Percentiles rank a stretch among this genome's conserved stretches.
Conservation (phyloP, 2,113 vertebrate genomes). For the Benthochromis sp. region DNA sequence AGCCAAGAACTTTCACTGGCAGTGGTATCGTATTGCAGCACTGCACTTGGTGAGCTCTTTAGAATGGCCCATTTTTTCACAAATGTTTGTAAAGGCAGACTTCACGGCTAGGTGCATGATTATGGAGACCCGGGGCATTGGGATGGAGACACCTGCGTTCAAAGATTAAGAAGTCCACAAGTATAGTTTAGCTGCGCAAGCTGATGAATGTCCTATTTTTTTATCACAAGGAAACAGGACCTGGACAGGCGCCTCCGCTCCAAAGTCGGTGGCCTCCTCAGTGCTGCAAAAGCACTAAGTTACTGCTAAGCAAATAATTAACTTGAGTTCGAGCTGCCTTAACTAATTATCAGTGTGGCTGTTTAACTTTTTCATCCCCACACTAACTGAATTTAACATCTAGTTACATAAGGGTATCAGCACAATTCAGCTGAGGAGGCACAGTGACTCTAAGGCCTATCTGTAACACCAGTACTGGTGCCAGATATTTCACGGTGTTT, state of each 20-base stretch:
- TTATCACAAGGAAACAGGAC: not conserved
- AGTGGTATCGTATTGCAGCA: not conserved
- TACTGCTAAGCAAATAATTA: not conserved
- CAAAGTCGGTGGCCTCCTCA: not conserved
- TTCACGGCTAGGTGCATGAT: not conserved
- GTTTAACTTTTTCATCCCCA: not conserved
- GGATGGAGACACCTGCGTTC: not conserved
- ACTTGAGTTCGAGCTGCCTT: not conserved
- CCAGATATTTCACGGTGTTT: not conserved
- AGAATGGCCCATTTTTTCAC: not conserved
- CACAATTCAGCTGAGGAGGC: not conserved
- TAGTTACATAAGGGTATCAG: not conserved
- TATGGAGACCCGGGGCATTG: not conserved
- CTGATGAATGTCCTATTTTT: not conserved
- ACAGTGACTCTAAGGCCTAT: not conserved
- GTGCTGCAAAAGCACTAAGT: not conserved
- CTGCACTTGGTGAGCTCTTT: not conserved
- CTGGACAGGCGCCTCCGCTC: not conserved
- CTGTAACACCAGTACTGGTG: not conserved
- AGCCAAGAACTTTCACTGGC: not conserved
- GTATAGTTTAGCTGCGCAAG: not conserved
- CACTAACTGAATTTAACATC: not conserved
- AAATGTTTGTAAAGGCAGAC: not conserved
- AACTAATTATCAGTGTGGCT: not conserved
- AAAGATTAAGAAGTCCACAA: not conserved